These are phyloP conservation scores for Oenanthe melanoleuca DNA, from an alignment of 2,113 vertebrate genomes.

Conservation along the genomic window DNA sequence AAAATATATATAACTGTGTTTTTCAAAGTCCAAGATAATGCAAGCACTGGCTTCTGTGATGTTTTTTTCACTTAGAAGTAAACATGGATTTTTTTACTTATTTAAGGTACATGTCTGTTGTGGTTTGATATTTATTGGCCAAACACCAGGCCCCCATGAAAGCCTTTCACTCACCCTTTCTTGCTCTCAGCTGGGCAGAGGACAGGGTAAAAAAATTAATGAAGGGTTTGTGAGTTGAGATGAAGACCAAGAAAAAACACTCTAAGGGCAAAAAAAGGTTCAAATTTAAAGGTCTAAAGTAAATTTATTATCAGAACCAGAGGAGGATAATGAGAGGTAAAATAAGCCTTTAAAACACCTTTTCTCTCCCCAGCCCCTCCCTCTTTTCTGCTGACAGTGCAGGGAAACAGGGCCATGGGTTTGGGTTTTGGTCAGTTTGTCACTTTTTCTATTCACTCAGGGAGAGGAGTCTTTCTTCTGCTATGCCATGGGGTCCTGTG, in stretches of 20 bases:
- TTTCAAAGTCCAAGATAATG: neutral
- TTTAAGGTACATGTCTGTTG: accelerated
- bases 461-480: neutral
- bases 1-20: neutral
- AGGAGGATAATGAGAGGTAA: neutral
- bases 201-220: neutral
- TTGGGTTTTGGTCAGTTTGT: neutral
- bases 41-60: neutral
- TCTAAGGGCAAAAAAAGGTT: neutral
- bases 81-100: neutral
- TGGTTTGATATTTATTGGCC: neutral
- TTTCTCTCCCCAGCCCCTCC: neutral
- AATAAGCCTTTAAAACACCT: neutral
- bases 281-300: neutral
- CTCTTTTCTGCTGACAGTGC: neutral
- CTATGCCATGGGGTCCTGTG: neutral
- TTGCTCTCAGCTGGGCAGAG: neutral
- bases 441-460: neutral
- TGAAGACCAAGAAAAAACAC: neutral
- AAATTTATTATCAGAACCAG: neutral
- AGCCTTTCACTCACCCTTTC: neutral
- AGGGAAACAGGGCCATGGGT: no score
- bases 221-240: neutral
- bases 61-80: neutral
- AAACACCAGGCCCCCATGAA: neutral